Evolutionary conservation across 2,113 vertebrate genomes (phyloP).

Genomic region (Coptodon bakossiorum): DNA sequence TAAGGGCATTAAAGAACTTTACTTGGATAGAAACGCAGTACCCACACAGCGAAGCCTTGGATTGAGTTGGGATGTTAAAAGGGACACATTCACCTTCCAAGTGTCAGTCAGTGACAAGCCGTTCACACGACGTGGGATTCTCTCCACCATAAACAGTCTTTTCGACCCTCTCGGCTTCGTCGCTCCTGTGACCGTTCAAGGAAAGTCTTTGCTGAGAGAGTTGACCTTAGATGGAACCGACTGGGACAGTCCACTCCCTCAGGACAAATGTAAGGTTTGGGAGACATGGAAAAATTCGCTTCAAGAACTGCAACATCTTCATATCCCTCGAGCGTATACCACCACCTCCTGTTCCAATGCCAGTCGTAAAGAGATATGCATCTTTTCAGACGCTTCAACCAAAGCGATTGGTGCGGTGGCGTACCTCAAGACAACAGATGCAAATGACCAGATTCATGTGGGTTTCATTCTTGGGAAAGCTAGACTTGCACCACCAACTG

Average conservation of each 20-base stretch:
- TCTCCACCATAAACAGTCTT: not conserved
- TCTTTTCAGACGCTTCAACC: not conserved
- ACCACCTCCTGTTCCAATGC: rapidly evolving
- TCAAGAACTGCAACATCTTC: not conserved
- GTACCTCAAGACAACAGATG: not conserved
- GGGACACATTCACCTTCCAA: not conserved
- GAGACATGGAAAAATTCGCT: not conserved
- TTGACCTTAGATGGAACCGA: not conserved
- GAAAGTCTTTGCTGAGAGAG: not conserved
- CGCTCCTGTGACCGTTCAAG: not conserved
- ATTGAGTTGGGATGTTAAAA: not conserved
- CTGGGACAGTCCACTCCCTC: not conserved
- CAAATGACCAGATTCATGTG: not conserved
- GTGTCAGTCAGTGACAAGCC: not conserved
- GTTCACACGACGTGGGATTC: not conserved
- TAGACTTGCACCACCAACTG: not conserved
- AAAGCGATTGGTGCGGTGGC: rapidly evolving
- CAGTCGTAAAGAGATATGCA: rapidly evolving
- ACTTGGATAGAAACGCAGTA: rapidly evolving
- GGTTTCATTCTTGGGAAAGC: not conserved
- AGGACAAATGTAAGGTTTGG: not conserved
- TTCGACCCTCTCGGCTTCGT: not conserved
- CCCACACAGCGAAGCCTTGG: not conserved
- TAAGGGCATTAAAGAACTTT: no score
- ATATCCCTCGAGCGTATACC: not conserved